Evolutionary conservation across 2,888 invertebrate genomes (phyloP).

Genomic region (Dimorphilus gyrociliatus): DNA sequence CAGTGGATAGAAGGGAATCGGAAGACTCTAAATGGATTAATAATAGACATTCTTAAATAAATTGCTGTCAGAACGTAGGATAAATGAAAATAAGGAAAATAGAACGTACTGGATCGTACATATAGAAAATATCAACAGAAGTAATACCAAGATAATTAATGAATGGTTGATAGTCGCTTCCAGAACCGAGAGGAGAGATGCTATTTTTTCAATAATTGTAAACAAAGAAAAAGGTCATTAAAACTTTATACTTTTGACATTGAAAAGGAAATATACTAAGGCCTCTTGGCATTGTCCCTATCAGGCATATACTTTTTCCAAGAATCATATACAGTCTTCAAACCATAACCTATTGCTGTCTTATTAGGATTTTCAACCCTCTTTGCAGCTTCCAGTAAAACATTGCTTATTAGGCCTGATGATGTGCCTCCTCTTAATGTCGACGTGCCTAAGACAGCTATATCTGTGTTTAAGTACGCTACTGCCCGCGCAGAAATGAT

Average conservation of each 20-base stretch:
- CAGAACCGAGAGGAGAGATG: slow-evolving; percentile 29
- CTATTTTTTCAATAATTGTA: no score
- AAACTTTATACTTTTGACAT: no score
- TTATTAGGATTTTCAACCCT: no score
- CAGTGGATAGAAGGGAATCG: slow-evolving; percentile 28
- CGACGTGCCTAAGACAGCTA: not conserved
- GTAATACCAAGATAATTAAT: slow-evolving; percentile 39
- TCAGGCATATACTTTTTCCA: no score
- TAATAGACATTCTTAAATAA: not conserved
- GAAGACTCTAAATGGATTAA: slow-evolving; percentile 4
- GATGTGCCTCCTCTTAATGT: no score
- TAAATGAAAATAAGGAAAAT: not conserved
- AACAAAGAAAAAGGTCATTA: no score
- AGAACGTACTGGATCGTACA: slow-evolving; percentile 14
- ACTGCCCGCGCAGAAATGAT: slow-evolving; percentile 2
- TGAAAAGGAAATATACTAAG: no score
- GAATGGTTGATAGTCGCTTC: slow-evolving; percentile 40
- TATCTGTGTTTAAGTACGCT: not conserved
- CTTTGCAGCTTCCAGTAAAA: no score
- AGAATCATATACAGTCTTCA: no score
- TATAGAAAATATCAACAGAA: slow-evolving; percentile 35
- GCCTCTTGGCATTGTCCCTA: no score
- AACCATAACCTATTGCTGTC: no score
- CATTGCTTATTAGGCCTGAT: no score
- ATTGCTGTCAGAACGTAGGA: not conserved